phyloP scores from a whole-genome alignment of 2,888 invertebrate genomes.

The Drosophila koepferae region DNA sequence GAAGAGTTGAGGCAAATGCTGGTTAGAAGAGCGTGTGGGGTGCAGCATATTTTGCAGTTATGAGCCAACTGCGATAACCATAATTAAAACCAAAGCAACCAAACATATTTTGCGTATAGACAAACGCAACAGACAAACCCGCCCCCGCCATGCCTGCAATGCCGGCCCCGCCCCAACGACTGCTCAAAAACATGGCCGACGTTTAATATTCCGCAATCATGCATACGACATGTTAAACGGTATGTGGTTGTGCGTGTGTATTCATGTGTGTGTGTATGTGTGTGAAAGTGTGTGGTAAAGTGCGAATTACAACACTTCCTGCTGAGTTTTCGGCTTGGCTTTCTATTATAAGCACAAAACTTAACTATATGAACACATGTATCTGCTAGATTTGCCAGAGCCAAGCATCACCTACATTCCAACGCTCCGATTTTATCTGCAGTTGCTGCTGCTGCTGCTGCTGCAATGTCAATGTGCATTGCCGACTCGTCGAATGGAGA shows the following conservation, averaged over 20 bases:
- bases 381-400: conserved; percentile 9
- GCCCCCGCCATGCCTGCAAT: background rate
- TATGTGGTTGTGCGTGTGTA: conserved; percentile 27
- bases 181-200: conserved; percentile 33
- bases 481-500: conserved; percentile 1
- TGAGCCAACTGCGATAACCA: conserved; percentile 55
- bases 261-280: conserved; percentile 20
- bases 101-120: conserved; percentile 51
- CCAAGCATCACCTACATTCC: background rate
- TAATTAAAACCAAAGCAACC: conserved; percentile 71
- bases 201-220: conserved; percentile 55
- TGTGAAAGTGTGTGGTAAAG: conserved; percentile 48
- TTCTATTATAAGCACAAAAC: conserved; percentile 38
- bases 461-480: conserved; percentile 17
- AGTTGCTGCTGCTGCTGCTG: background rate
- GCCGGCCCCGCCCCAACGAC: conserved; percentile 2
- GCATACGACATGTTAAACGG: conserved; percentile 63
- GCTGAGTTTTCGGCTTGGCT: conserved; percentile 37
- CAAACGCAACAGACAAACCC: conserved; percentile 27
- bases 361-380: conserved; percentile 11
- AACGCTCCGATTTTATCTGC: background rate
- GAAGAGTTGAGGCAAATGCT: conserved; percentile 12
- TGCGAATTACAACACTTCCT: conserved; percentile 73
- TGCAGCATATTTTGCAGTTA: conserved; percentile 52
- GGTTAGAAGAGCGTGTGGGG: conserved; percentile 30